A percentile compares a stretch with the other conserved stretches of the same genome.
phyloP scores from a whole-genome alignment of 2,797 vertebrate species.

The Aplochiton taeniatus region DNA sequence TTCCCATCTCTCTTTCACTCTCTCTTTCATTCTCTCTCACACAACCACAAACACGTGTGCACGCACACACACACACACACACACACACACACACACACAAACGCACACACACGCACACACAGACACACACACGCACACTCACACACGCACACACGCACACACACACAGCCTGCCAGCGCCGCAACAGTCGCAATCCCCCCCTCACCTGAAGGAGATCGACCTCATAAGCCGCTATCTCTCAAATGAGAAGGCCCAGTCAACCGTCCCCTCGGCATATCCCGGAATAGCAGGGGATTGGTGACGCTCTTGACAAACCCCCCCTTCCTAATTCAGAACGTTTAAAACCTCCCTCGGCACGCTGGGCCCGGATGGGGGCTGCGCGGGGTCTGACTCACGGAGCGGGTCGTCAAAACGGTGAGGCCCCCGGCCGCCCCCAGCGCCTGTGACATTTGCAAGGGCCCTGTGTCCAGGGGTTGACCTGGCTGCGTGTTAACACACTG shows the following conservation, averaged over 20 bases:
- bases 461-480: not conserved
- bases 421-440: not conserved
- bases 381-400: not conserved
- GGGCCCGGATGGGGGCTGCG: not conserved
- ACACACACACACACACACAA: not conserved
- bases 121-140: too few relatives aligned
- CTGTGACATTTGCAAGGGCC: not conserved
- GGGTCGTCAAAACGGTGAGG: not conserved
- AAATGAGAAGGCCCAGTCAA: constrained; percentile 9
- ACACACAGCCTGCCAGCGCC: not conserved
- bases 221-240: constrained; percentile 5
- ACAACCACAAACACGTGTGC: not conserved
- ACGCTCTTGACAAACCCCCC: constrained; percentile 4
- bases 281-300: constrained; percentile 21
- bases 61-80: not conserved
- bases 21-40: not conserved
- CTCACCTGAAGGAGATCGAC: not conserved
- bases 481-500: not conserved
- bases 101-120: not conserved
- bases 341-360: not conserved
- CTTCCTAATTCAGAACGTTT: not conserved
- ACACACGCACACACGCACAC: not conserved
- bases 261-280: not conserved
- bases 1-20: not conserved
- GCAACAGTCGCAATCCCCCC: not conserved